These are phyloP conservation scores for Drosophila sordidula DNA, from an alignment of 2,888 invertebrate species.

Conservation along the genomic window DNA sequence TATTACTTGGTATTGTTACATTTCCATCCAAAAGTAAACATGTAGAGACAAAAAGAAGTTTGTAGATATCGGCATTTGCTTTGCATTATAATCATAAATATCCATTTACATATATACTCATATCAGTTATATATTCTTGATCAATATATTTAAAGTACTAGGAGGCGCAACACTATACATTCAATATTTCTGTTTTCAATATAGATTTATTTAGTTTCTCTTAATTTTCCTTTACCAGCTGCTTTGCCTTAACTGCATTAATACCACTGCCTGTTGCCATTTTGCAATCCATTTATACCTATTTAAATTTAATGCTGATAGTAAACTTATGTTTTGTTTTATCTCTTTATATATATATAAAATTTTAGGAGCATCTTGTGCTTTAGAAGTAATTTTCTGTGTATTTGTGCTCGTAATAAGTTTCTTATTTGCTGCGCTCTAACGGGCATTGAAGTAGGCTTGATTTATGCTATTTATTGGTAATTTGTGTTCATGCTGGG, in stretches of 20 bases:
- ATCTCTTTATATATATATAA: conserved; percentile 37
- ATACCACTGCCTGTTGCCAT: conserved; percentile 26
- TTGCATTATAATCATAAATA: conserved; percentile 61
- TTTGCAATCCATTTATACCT: conserved; percentile 44
- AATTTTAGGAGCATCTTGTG: conserved; percentile 54
- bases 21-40: conserved; percentile 58
- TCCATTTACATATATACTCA: conserved; percentile 69
- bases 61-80: conserved; percentile 61
- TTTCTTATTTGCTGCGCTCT: conserved; percentile 43
- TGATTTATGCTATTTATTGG: conserved; percentile 25
- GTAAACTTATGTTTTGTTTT: conserved; percentile 38
- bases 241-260: conserved; percentile 22
- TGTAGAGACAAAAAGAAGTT: conserved; percentile 61
- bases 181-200: conserved; percentile 62
- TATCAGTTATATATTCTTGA: conserved; percentile 66
- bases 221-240: conserved; percentile 31
- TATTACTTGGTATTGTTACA: conserved; percentile 47
- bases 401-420: conserved; percentile 44
- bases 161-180: conserved; percentile 81
- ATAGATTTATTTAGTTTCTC: conserved; percentile 50
- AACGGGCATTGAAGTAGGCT: conserved; percentile 46
- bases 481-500: conserved; percentile 31
- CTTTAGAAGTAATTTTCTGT: conserved; percentile 45
- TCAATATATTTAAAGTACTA: conserved; percentile 72
- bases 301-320: conserved; percentile 53